Conservation (phyloP, 2,113 vertebrate species). For the Ariopsis seemanni region DNA sequence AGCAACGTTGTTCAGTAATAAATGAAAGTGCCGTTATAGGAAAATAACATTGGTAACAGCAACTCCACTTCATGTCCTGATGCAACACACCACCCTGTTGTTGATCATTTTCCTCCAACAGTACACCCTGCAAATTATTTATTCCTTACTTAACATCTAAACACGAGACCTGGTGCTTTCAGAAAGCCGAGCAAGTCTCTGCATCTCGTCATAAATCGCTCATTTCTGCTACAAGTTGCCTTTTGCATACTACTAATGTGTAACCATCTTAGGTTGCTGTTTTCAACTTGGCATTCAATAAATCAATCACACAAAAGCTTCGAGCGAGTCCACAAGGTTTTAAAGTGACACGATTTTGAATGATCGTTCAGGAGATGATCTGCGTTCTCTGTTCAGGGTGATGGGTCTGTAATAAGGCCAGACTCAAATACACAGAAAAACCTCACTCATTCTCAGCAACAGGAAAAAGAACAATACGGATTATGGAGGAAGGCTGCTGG, state of each 20-base stretch:
- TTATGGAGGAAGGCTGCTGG: not conserved
- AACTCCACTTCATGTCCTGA: not conserved
- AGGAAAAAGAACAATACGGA: constrained; percentile 20
- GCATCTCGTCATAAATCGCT: not conserved
- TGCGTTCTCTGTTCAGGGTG: not conserved
- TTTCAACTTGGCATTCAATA: not conserved
- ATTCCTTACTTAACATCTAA: not conserved
- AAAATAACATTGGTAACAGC: not conserved
- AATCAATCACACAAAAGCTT: not conserved
- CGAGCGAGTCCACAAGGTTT: not conserved
- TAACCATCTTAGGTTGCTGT: not conserved
- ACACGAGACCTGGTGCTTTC: not conserved
- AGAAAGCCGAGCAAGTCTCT: not conserved
- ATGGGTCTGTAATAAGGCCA: not conserved
- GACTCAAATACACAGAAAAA: not conserved
- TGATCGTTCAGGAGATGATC: not conserved
- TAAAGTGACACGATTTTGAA: not conserved
- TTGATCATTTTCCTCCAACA: not conserved
- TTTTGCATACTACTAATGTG: not conserved
- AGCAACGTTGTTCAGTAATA: not conserved
- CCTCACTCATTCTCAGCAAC: not conserved
- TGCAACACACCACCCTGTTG: not conserved
- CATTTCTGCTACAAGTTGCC: not conserved
- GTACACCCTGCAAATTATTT: not conserved
- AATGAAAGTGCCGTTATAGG: not conserved